Conservation (phyloP, 2,797 vertebrate genomes). For the Ctenopoma multispine region DNA sequence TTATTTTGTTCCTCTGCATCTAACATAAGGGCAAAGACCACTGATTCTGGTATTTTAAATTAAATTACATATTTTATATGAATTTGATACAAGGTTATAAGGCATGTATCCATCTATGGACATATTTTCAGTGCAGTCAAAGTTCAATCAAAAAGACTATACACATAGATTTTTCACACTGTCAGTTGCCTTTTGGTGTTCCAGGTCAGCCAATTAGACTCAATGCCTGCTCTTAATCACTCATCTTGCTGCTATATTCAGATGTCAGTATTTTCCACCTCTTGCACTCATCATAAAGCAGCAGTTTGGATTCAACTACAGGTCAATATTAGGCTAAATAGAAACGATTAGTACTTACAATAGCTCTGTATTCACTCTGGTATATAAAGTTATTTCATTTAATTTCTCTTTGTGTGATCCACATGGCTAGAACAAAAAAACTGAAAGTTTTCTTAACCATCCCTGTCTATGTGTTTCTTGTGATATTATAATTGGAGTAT, state of each 20-base stretch:
- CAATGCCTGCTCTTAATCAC: conserved; percentile 8
- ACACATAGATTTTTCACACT: conserved; percentile 12
- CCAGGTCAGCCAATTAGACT: not conserved
- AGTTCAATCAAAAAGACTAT: conserved; percentile 8
- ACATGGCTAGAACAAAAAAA: not conserved
- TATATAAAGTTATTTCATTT: not conserved
- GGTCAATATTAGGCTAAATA: not conserved
- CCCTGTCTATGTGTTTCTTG: not conserved
- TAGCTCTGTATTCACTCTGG: not conserved
- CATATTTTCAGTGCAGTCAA: conserved; percentile 11
- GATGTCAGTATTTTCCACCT: too few relatives aligned
- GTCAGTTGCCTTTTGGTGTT: conserved; percentile 14
- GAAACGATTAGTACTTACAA: not conserved
- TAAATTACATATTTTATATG: conserved; percentile 5
- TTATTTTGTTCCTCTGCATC: not conserved
- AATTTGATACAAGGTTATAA: not conserved
- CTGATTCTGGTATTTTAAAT: conserved; percentile 7
- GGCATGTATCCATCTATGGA: conserved; percentile 7
- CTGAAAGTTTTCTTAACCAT: not conserved
- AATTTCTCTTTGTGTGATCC: not conserved
- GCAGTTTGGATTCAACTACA: not conserved
- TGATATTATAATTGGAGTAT: not conserved
- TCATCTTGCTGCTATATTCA: conserved; percentile 1
- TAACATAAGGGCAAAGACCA: not conserved
- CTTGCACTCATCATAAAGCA: not conserved